phyloP scores from a whole-genome alignment of 2,888 invertebrate genomes.

The Zonitis immaculata region DNA sequence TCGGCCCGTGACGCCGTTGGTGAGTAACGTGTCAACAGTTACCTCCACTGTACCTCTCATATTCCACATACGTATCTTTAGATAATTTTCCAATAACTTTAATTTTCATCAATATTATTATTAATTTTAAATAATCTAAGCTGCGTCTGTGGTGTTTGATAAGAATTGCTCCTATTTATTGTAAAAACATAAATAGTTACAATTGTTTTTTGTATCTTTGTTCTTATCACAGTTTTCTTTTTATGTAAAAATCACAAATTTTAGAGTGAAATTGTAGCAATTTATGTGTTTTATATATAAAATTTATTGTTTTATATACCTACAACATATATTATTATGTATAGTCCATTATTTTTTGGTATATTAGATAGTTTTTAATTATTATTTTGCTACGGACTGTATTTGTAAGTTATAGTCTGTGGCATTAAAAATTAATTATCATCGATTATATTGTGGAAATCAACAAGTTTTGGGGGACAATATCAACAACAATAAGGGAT shows the following conservation, averaged over 20 bases:
- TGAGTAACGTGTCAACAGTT: conserved; percentile 45
- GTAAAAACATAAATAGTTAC: conserved; percentile 21
- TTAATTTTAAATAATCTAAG: conserved; percentile 8
- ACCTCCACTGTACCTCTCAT: conserved; percentile 30
- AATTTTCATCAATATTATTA: neutral
- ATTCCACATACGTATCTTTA: conserved; percentile 30
- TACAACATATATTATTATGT: neutral
- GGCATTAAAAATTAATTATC: conserved; percentile 37
- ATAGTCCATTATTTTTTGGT: conserved; percentile 24
- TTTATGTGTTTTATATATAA: conserved; percentile 11
- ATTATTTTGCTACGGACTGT: conserved; percentile 42
- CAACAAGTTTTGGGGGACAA: conserved; percentile 32
- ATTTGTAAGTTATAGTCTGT: conserved; percentile 51
- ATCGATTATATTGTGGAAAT: conserved; percentile 32
- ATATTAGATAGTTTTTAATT: conserved; percentile 27
- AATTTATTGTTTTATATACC: conserved; percentile 18
- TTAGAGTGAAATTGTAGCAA: conserved; percentile 10
- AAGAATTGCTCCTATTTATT: conserved; percentile 14
- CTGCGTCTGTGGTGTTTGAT: conserved; percentile 14
- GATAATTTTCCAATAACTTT: neutral
- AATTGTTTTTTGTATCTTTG: conserved; percentile 14
- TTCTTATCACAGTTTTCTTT: conserved; percentile 4
- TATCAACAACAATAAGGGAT: conserved; percentile 34
- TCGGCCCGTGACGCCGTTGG: conserved; percentile 49
- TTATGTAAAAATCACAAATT: neutral